These are phyloP conservation scores for Dasypogon diadema DNA, from an alignment of 2,888 invertebrate species.

Conservation along the genomic window DNA sequence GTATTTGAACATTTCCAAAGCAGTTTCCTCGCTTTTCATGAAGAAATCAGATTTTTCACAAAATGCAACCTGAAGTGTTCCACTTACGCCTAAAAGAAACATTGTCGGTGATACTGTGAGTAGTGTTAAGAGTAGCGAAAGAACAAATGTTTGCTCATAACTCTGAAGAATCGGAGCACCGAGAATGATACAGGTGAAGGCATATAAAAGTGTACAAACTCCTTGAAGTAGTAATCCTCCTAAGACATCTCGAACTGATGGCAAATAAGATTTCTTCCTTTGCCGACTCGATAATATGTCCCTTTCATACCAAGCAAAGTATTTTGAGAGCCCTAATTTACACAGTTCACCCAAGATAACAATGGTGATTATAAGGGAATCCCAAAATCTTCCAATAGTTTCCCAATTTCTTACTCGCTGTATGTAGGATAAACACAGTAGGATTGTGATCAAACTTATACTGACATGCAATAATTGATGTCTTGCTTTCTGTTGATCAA, in stretches of 20 bases:
- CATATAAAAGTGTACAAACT: constrained; percentile 64
- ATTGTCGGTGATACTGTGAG: constrained; percentile 67
- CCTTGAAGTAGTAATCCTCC: constrained; percentile 64
- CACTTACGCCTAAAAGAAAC: constrained; percentile 66
- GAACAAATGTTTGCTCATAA: constrained; percentile 67
- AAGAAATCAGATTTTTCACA: constrained; percentile 67
- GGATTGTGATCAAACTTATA: constrained; percentile 65
- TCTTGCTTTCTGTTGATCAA: constrained; percentile 67
- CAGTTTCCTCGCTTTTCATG: constrained; percentile 65
- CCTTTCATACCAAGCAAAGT: constrained; percentile 63
- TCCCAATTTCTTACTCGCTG: constrained; percentile 65
- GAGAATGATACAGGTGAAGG: constrained; percentile 66
- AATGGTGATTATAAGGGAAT: constrained; percentile 65
- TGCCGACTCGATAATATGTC: constrained; percentile 9
- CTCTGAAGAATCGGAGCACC: constrained; percentile 68
- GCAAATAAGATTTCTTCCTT: neutral
- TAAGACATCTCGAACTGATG: constrained; percentile 61
- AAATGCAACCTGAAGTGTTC: constrained; percentile 66
- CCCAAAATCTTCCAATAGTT: constrained; percentile 66
- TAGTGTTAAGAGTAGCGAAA: constrained; percentile 65
- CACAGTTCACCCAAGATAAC: constrained; percentile 65
- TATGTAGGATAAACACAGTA: constrained; percentile 67
- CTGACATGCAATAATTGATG: constrained; percentile 67
- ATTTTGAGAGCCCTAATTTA: constrained; percentile 64
- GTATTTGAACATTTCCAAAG: constrained; percentile 66